These are phyloP conservation scores for Sinotaia quadrata DNA, from an alignment of 2,888 invertebrate species.

Conservation along the genomic window DNA sequence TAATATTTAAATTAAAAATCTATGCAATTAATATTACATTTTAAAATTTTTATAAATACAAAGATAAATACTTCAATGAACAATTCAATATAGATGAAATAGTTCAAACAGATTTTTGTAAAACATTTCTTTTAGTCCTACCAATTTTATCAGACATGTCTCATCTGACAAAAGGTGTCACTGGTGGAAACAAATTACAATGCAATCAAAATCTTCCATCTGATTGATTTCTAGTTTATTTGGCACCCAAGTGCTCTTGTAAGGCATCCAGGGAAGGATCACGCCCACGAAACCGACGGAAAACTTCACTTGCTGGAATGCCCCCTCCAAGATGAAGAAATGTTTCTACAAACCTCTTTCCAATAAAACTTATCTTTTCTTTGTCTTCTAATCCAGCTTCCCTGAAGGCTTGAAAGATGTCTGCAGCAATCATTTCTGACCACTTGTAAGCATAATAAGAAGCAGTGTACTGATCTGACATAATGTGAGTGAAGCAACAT, in stretches of 20 bases:
- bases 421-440: conserved; percentile 91
- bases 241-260: conserved; percentile 39
- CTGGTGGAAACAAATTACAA: too few relatives aligned
- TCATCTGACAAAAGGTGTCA: too few relatives aligned
- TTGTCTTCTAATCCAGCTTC: conserved; percentile 75
- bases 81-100: too few relatives aligned
- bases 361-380: conserved; percentile 43
- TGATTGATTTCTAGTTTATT: conserved; percentile 32
- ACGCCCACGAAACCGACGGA: conserved; percentile 90
- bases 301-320: conserved; percentile 86
- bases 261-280: conserved; percentile 82
- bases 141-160: too few relatives aligned
- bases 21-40: too few relatives aligned
- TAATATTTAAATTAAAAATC: too few relatives aligned
- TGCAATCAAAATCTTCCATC: too few relatives aligned
- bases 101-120: too few relatives aligned
- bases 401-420: conserved; percentile 88
- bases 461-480: conserved; percentile 87
- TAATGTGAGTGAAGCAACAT: conserved; percentile 87
- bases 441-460: conserved; percentile 88
- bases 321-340: conserved; percentile 88
- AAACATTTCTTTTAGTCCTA: too few relatives aligned
- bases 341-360: conserved; percentile 81
- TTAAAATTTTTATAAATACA: too few relatives aligned
- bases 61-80: too few relatives aligned